phyloP scores from a whole-genome alignment of 2,888 invertebrate genomes.

The Machimus atricapillus region DNA sequence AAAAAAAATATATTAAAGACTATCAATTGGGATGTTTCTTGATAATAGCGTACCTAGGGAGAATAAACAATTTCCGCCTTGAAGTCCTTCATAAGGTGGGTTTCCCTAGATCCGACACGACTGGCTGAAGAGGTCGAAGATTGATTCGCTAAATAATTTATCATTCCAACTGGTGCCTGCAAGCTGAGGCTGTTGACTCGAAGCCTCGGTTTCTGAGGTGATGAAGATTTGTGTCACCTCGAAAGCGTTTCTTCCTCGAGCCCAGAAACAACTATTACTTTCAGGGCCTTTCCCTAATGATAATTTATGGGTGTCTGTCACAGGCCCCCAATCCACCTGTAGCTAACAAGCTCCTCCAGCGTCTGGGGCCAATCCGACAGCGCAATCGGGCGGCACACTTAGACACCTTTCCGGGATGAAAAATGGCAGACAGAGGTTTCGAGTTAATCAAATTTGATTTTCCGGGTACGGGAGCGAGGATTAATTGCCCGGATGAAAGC shows the following conservation, averaged over 20 bases:
- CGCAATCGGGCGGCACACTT: neutral
- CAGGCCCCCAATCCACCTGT: neutral
- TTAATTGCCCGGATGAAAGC: neutral
- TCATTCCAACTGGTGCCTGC: neutral
- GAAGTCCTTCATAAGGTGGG: neutral
- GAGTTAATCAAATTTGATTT: neutral
- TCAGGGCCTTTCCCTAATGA: neutral
- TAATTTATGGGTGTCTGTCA: neutral
- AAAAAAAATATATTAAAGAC: neutral
- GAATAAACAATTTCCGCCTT: neutral
- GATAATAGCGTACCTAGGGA: neutral
- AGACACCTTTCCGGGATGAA: neutral
- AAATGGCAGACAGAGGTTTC: neutral
- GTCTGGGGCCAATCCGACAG: neutral
- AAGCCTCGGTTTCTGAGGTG: neutral
- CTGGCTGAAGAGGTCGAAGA: neutral
- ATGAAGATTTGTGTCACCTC: neutral
- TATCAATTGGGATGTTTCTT: neutral
- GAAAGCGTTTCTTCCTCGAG: neutral
- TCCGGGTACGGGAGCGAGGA: neutral
- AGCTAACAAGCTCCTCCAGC: neutral
- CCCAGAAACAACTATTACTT: slow-evolving; percentile 3
- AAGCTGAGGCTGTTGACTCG: neutral
- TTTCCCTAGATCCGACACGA: neutral
- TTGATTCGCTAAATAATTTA: slow-evolving; percentile 17